Percentiles rank a stretch among this genome's conserved stretches.
These are phyloP conservation scores for Tachina grossa DNA, from an alignment of 2,888 invertebrate species.

Conservation along the genomic window DNA sequence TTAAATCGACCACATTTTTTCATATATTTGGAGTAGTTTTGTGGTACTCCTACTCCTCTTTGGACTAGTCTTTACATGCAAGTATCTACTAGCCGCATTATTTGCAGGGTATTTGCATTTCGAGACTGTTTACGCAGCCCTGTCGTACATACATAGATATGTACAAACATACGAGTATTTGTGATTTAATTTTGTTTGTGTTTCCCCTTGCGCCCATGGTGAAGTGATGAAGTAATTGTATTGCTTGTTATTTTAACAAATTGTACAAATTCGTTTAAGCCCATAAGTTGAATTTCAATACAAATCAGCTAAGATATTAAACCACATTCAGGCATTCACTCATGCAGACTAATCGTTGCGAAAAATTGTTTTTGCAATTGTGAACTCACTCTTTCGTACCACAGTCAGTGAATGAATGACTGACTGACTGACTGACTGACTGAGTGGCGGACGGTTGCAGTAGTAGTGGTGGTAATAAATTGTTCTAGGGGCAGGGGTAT, in stretches of 20 bases:
- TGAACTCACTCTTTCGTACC: background rate
- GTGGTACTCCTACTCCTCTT: too few relatives aligned
- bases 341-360: background rate
- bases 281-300: constrained; percentile 63
- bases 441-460: background rate
- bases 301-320: constrained; percentile 56
- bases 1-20: too few relatives aligned
- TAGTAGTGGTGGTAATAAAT: constrained; percentile 7
- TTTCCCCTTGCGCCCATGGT: background rate
- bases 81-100: too few relatives aligned
- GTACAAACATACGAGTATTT: background rate
- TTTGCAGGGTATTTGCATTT: too few relatives aligned
- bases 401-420: background rate
- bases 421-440: background rate
- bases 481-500: constrained; percentile 65
- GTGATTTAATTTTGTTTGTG: constrained; percentile 5
- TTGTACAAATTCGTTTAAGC: constrained; percentile 68
- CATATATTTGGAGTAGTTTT: too few relatives aligned
- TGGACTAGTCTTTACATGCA: too few relatives aligned
- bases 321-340: constrained; percentile 52
- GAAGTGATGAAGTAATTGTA: constrained; percentile 50
- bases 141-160: too few relatives aligned
- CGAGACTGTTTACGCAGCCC: too few relatives aligned
- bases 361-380: constrained; percentile 8
- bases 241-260: constrained; percentile 69